Conservation (phyloP, 2,113 vertebrate species). For the Plecotus auritus region DNA sequence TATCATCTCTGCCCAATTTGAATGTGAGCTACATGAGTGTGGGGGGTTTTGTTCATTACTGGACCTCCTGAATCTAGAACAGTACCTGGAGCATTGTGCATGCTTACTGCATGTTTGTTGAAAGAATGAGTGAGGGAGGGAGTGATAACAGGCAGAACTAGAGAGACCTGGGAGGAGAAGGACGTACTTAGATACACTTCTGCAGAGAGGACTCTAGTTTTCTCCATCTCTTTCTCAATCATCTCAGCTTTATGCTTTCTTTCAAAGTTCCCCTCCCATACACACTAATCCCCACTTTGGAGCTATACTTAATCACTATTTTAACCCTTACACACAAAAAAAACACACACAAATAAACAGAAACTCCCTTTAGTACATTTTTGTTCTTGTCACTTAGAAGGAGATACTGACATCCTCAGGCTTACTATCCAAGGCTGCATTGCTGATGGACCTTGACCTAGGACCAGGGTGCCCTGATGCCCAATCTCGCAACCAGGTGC, state of each 20-base stretch:
- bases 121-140: background rate
- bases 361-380: background rate
- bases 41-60: background rate
- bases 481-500: too few species aligned
- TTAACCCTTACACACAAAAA: background rate
- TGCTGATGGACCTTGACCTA: background rate
- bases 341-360: background rate
- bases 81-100: background rate
- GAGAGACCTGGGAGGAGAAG: background rate
- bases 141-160: fast-evolving
- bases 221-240: background rate
- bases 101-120: background rate
- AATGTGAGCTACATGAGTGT: background rate
- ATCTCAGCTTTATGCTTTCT: background rate
- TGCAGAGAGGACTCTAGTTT: background rate
- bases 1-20: background rate
- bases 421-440: background rate
- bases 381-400: background rate
- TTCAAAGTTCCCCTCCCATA: background rate
- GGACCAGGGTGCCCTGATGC: too few species aligned
- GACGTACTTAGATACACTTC: background rate
- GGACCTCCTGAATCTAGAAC: too few species aligned
- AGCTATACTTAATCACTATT: background rate
- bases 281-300: background rate
- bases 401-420: background rate